Base-by-base conservation (phyloP, 2,797 vertebrate genomes). In the Tenualosa thibaudeaui region DNA sequence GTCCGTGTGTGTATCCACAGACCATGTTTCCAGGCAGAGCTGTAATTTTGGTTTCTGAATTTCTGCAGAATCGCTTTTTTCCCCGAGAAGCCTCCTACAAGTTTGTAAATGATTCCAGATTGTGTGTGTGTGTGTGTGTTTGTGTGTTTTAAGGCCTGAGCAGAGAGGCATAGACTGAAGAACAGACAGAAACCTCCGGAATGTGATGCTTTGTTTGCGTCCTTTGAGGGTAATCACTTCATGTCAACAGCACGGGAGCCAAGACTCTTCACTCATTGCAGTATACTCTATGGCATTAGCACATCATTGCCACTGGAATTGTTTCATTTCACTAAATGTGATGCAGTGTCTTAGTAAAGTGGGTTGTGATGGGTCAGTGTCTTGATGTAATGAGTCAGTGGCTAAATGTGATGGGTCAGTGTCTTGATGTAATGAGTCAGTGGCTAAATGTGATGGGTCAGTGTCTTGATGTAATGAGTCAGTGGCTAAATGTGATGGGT, bases 21-120 rank as follows among this genome's bases (percentile, higher is more conserved):
- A 46, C 75, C 51, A 81, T 88, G 62, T 81, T 17, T 88, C 81
- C 65, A 49, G 88, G 84, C 22, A 65, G 84, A 82, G 83, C 84
- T 89, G 81, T 89, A 91, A 91, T 90, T 91, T 88, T 88, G 89
- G 89, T 89, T 90, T 88, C 15, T 19, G 89, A 91, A 90, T 75
- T 43, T 75, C 5, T 53, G 51, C 12, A 75, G 13, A 75, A 37
- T 75, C 51, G 12, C 15, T 15, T 68, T 31, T 71, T 37, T 5
- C 10, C 37, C 24, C 2, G 1, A 46, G 46, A 71, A 71, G 31
- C 26, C 65, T 71, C 65, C 65, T 31, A 13, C 65, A 71, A 37
- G 10, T 71, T 71, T 40, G 8, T 71, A 71, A 71, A 71, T 71
- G 65, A 13, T 71, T 71, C 65, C 65, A 71, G 65, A 71, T 40